Base-by-base conservation (phyloP, 2,888 invertebrate genomes). In the Acanthosoma haemorrhoidale region DNA sequence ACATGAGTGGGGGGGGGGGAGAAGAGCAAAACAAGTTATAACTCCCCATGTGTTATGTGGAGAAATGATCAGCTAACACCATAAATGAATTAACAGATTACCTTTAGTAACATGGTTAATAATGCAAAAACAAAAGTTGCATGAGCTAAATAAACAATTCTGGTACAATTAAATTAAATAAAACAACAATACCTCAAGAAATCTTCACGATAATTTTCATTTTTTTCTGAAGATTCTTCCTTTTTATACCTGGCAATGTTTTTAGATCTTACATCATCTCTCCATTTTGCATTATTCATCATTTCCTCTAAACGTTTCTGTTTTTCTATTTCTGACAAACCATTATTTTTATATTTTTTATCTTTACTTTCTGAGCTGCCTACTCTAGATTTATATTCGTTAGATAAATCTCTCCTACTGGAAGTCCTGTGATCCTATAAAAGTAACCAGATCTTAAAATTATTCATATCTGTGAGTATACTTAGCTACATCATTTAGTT, bases 181-280 rank as follows among this genome's bases (percentile, higher is more conserved):
- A n/a, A n/a, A n/a, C n/a, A n/a, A n/a, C n/a, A 11, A 66, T 70
- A 76, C 76, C 74, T 75, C 61, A 74, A 51, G 60, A 76, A 76
- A 16, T 74, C 74, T 68, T 75, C 73, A 61, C 73, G 72, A 34
- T 75, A 76, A 31, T 74, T 70, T 29, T 72, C 69, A 57, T 74
- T 58, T 29, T 57, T 58, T 69, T 71, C 60, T 4, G 41, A 29
- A 39, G 60, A 70, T 6, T 75, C 72, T 51, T 73, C 71, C 67
- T 70, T 72, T 69, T 70, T 72, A 43, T 75, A 74, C 32, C 70
- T 68, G 39, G 61, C 70, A 1, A 75, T 72, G 69, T 75, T 75
- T 29, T 70, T 71, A 9, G 72, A 72, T 15, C 75, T 71, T 9
- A 73, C 69, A 16, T 75, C 73, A 36, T 76, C 75, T 66, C 76